Conservation (phyloP, 1,140 invertebrate species). For the Meloidogyne floridensis region DNA sequence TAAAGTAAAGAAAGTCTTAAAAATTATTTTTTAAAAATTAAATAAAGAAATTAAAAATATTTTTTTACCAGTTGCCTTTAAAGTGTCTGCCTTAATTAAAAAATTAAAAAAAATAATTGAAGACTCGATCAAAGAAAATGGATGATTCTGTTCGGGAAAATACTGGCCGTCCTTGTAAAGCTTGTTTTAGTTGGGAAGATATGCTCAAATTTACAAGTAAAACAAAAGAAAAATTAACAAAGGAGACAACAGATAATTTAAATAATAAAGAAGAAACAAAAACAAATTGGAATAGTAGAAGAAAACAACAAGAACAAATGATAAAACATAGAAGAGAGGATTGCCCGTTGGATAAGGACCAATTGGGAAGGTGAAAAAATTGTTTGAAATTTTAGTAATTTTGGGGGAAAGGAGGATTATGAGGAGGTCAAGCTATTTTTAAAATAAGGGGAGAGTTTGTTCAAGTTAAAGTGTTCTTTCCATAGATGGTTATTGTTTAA, state of each 20-base stretch:
- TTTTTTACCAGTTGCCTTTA: too few species aligned
- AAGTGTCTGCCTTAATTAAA: too few species aligned
- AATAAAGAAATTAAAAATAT: too few species aligned
- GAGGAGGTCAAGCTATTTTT: too few species aligned
- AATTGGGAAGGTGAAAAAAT: constrained; percentile 45
- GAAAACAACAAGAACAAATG: not conserved
- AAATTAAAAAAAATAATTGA: too few species aligned
- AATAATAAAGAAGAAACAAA: not conserved
- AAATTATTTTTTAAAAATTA: too few species aligned
- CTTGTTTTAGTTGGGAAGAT: constrained; percentile 60
- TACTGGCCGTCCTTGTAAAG: constrained; percentile 53
- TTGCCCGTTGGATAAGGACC: constrained; percentile 64
- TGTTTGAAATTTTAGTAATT: not conserved
- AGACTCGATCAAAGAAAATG: not conserved
- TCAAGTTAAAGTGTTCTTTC: too few species aligned
- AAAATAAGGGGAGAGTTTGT: too few species aligned
- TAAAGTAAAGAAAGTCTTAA: too few species aligned
- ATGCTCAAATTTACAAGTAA: constrained; percentile 58
- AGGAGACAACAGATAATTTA: not conserved
- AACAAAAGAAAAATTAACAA: constrained; percentile 39
- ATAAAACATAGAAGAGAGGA: constrained; percentile 45
- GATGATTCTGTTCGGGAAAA: constrained; percentile 3
- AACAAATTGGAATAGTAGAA: not conserved
- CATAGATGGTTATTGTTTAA: too few species aligned
- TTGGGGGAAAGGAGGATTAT: constrained; percentile 54